These are phyloP conservation scores for Tenthredo notha DNA, from an alignment of 2,888 invertebrate species.

Conservation along the genomic window DNA sequence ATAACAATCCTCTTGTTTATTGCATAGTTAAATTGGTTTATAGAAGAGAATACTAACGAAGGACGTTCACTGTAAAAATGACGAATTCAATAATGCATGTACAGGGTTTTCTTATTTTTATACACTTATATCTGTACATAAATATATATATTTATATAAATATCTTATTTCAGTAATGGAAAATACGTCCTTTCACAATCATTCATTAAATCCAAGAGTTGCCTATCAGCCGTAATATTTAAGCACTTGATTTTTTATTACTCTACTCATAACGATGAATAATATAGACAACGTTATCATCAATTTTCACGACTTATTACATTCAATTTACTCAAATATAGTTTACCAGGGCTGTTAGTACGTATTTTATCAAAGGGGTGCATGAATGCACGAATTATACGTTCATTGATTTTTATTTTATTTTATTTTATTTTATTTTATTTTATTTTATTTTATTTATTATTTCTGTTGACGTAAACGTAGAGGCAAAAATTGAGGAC, in stretches of 20 bases:
- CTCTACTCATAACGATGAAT: background rate
- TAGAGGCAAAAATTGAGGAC: background rate
- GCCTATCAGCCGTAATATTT: background rate
- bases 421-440: background rate
- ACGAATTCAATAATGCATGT: background rate
- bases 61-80: background rate
- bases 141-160: background rate
- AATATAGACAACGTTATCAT: background rate
- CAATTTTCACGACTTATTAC: constrained; percentile 36
- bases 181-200: background rate
- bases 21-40: constrained; percentile 10
- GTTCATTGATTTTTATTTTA: background rate
- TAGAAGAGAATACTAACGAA: background rate
- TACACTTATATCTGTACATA: background rate
- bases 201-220: background rate
- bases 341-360: background rate
- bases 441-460: background rate
- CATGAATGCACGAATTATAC: background rate
- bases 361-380: background rate
- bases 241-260: background rate
- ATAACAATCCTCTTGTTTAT: constrained; percentile 26
- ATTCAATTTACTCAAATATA: constrained; percentile 34
- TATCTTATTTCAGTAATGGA: background rate
- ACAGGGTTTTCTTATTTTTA: background rate
- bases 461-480: background rate